A percentile compares a stretch with the other conserved stretches of the same genome.
These are phyloP conservation scores for Leucophenga varia DNA, from an alignment of 1,140 invertebrate genomes.

Conservation along the genomic window DNA sequence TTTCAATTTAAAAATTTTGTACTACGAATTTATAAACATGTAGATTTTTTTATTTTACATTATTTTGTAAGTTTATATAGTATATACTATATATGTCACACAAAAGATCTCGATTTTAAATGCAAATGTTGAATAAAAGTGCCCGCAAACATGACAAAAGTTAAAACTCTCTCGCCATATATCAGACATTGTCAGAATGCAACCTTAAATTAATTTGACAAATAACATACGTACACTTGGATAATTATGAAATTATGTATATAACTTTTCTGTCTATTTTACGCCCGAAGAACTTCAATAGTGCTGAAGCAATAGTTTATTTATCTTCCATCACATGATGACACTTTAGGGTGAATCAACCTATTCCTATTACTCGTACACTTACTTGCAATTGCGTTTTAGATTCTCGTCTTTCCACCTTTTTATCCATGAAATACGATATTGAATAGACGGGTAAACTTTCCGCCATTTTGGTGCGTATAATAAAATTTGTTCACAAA, in stretches of 20 bases:
- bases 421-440: conserved; percentile 37
- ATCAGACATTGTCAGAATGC: too few relatives aligned
- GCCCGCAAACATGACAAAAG: too few relatives aligned
- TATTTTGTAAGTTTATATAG: too few relatives aligned
- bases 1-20: too few relatives aligned
- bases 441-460: conserved; percentile 42
- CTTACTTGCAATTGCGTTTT: neutral
- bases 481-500: too few relatives aligned
- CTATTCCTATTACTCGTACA: neutral
- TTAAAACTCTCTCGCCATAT: too few relatives aligned
- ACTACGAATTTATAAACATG: too few relatives aligned
- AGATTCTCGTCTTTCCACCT: neutral
- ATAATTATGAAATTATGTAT: neutral
- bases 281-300: neutral
- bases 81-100: too few relatives aligned
- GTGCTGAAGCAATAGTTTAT: neutral
- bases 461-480: conserved; percentile 28
- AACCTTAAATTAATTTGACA: neutral
- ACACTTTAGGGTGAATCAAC: neutral
- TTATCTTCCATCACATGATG: neutral
- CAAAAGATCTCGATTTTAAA: too few relatives aligned
- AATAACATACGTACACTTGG: neutral
- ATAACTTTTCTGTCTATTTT: neutral
- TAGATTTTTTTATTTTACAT: too few relatives aligned
- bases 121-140: too few relatives aligned